phyloP scores from a whole-genome alignment of 92 coral and sea anemone genomes.

The Epizoanthus scotinus region DNA sequence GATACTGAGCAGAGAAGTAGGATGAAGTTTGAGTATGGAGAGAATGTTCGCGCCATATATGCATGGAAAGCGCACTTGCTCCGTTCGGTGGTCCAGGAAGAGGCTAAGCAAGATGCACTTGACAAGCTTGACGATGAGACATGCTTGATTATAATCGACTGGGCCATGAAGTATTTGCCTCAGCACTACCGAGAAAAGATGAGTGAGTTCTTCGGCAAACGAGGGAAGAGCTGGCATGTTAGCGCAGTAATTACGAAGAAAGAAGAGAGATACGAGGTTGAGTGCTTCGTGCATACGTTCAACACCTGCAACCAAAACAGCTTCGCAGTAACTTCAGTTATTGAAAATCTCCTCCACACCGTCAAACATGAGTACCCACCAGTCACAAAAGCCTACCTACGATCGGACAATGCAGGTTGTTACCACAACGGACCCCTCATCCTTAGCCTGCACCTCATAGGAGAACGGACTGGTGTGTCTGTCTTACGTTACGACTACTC shows the following conservation, averaged over 20 bases:
- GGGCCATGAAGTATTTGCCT: conserved; percentile 58
- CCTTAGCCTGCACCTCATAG: conserved; percentile 40
- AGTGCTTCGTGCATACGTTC: conserved; percentile 63
- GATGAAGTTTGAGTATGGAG: conserved; percentile 40
- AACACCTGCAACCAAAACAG: conserved; percentile 58
- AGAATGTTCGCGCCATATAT: conserved; percentile 28
- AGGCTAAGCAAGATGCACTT: conserved; percentile 58
- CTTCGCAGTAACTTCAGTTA: conserved; percentile 50
- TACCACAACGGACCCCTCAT: conserved; percentile 55
- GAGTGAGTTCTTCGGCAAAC: conserved; percentile 58
- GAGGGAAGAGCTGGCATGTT: conserved; percentile 57
- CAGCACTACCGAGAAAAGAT: conserved; percentile 51
- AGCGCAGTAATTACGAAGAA: conserved; percentile 42
- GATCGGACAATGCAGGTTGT: conserved; percentile 64
- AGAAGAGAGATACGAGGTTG: conserved; percentile 50
- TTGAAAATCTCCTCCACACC: conserved; percentile 48
- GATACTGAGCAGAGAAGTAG: conserved; percentile 38
- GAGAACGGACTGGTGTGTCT: conserved; percentile 25
- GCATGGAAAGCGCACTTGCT: conserved; percentile 57
- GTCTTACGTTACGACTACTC: conserved; percentile 39
- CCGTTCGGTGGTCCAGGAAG: conserved; percentile 45
- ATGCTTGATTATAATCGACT: conserved; percentile 48
- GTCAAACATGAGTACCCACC: conserved; percentile 49
- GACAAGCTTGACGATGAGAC: conserved; percentile 36
- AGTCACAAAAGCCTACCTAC: conserved; percentile 40